Evolutionary conservation across 2,797 vertebrate genomes (phyloP), one percentile per base, ranked within the genome.

Genomic region (Ctenosaura bakeri): DNA sequence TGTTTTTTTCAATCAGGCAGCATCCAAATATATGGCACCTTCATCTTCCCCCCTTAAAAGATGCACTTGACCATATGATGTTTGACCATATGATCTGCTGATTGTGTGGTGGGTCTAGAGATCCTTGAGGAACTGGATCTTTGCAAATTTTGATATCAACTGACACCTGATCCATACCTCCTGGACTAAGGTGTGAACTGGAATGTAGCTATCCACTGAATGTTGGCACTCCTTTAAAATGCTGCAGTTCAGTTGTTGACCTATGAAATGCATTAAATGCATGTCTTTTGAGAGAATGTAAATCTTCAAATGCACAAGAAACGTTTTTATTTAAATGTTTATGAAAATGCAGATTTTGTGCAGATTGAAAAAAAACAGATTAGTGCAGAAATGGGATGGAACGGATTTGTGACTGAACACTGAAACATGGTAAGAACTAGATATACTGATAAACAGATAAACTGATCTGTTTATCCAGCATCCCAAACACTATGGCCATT

Each of bases 271-370:
- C 29, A 85, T 71, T 71, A 85, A 85, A 13, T 24, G 20, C 10
- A 62, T 62, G 35, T 22, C 32, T 52, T 85, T 52, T 69, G 42
- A 85, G 64, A 32, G 29, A 85, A 50, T 20, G 20, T 71, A 46
- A 16, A 52, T 35, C 32, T 84, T 20, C 18, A 66, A n/a, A 84
- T 50, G 24, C 42, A 22, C 9, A 35, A 38, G 16, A 76, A 42
- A 8, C 73, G 42, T 76, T 76, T 42, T 38, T 42, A 46, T 83
- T 83, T 84, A 84, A 84, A 84, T 66, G 18, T n/a, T n/a, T 81
- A 56, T 59, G 56, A 56, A 35, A 62, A 62, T 62, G 59, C 59
- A 62, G 1, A 22, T 62, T 20, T 62, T 62, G 20, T 62, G 18
- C 20, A 62, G 20, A 22, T 62, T 20, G 18, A 18, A 18, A 59